A percentile compares a stretch with the other conserved stretches of the same genome.
phyloP scores from a whole-genome alignment of 2,888 invertebrate genomes.

The Agrotis clavis region DNA sequence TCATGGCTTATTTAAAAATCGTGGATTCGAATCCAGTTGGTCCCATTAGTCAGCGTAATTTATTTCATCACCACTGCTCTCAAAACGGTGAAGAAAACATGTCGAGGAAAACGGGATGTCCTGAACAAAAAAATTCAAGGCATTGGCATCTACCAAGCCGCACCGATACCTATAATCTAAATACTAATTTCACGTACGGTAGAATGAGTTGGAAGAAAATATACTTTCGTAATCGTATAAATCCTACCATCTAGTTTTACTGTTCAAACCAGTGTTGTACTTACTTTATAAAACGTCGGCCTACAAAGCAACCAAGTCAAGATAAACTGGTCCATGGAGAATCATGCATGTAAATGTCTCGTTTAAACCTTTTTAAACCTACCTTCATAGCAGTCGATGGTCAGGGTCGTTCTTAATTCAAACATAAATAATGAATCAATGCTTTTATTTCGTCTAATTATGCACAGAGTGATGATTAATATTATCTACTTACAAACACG shows the following conservation, averaged over 20 bases:
- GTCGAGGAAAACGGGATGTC: too few relatives aligned
- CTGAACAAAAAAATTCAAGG: too few relatives aligned
- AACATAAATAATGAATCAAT: neutral
- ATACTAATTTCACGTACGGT: too few relatives aligned
- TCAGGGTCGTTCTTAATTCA: neutral
- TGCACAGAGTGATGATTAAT: neutral
- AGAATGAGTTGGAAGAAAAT: neutral
- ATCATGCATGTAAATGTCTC: neutral
- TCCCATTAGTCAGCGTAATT: too few relatives aligned
- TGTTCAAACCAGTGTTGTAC: too few relatives aligned
- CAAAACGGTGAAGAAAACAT: too few relatives aligned
- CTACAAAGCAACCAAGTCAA: slow-evolving; percentile 12
- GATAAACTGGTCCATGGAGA: slow-evolving; percentile 7
- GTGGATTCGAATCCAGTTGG: too few relatives aligned
- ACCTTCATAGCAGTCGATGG: neutral
- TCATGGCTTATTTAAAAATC: too few relatives aligned
- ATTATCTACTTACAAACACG: slow-evolving; percentile 6
- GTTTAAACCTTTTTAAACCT: neutral
- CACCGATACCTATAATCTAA: too few relatives aligned
- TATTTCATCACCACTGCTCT: too few relatives aligned
- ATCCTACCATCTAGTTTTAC: neutral
- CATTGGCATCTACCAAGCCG: too few relatives aligned
- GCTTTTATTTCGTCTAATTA: neutral
- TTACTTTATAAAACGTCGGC: too few relatives aligned
- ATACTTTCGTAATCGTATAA: neutral